A percentile compares a stretch with the other conserved stretches of the same genome.
These are phyloP conservation scores for Myzus persicae DNA, from an alignment of 1,140 invertebrate species.

Conservation along the genomic window DNA sequence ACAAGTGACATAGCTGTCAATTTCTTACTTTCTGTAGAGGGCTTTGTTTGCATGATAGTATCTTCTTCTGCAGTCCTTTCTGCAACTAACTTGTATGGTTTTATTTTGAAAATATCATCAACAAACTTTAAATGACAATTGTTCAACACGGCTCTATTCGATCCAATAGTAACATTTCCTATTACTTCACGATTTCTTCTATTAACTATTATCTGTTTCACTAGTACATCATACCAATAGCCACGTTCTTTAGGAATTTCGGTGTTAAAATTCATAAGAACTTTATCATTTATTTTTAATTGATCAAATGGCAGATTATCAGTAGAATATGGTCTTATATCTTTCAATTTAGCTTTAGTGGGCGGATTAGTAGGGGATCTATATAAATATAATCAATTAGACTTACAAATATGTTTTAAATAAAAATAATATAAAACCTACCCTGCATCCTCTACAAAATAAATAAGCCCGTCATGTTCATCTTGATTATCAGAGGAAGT, in stretches of 20 bases:
- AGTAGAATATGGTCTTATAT: constrained; percentile 75
- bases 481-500: constrained; percentile 65
- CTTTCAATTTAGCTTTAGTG: constrained; percentile 64
- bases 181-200: constrained; percentile 62
- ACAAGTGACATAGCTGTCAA: background rate
- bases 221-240: constrained; percentile 76
- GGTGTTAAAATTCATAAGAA: constrained; percentile 84
- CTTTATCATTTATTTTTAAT: constrained; percentile 70
- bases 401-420: background rate
- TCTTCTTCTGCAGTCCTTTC: constrained; percentile 64
- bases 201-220: constrained; percentile 65
- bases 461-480: constrained; percentile 61
- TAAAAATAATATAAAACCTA: background rate
- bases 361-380: constrained; percentile 67
- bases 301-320: constrained; percentile 68
- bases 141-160: constrained; percentile 64
- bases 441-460: constrained; percentile 61
- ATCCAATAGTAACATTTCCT: constrained; percentile 64
- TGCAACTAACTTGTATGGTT: constrained; percentile 65
- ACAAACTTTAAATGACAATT: constrained; percentile 67
- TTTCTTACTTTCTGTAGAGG: constrained; percentile 61
- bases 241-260: constrained; percentile 75
- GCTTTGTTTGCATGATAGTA: constrained; percentile 61
- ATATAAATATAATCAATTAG: constrained; percentile 22
- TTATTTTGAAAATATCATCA: constrained; percentile 69